Evolutionary conservation across 2,888 invertebrate genomes (phyloP).

Genomic region (Coremacera marginata): DNA sequence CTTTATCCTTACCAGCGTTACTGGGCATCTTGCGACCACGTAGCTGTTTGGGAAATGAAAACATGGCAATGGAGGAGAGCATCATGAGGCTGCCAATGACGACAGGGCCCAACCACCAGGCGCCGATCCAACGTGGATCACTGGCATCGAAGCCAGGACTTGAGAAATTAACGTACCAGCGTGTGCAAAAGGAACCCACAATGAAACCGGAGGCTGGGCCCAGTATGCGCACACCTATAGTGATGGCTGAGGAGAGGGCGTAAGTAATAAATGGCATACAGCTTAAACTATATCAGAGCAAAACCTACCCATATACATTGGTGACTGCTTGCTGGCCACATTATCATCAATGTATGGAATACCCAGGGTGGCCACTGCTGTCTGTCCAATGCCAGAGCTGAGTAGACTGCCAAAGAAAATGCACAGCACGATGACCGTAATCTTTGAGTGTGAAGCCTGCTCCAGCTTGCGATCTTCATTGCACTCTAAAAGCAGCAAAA

Average conservation of each 20-base stretch:
- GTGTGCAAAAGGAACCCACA: conserved; percentile 88
- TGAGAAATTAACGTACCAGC: conserved; percentile 86
- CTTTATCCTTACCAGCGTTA: conserved; percentile 14
- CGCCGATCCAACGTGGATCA: conserved; percentile 94
- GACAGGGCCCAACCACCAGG: conserved; percentile 94
- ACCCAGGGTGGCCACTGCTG: conserved; percentile 91
- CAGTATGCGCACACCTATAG: conserved; percentile 90
- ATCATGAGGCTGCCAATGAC: conserved; percentile 87
- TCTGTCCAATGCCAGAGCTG: conserved; percentile 92
- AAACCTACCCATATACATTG: conserved; percentile 85
- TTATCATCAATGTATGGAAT: conserved; percentile 96
- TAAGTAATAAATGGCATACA: not conserved
- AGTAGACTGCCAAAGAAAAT: conserved; percentile 90
- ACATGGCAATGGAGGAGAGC: conserved; percentile 88
- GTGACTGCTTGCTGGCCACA: conserved; percentile 91
- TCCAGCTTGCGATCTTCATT: conserved; percentile 75
- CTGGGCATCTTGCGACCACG: conserved; percentile 70
- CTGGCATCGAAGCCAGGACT: conserved; percentile 81
- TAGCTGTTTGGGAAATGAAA: conserved; percentile 88
- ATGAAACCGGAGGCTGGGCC: conserved; percentile 93
- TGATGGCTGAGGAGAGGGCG: conserved; percentile 77
- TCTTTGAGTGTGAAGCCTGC: conserved; percentile 79
- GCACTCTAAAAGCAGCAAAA: conserved; percentile 67
- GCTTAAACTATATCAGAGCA: not conserved
- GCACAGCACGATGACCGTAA: conserved; percentile 84